Percentiles rank a stretch among this genome's conserved stretches.
These are phyloP conservation scores for Panthera tigris DNA, from an alignment of 2,113 vertebrate genomes.

Conservation along the genomic window DNA sequence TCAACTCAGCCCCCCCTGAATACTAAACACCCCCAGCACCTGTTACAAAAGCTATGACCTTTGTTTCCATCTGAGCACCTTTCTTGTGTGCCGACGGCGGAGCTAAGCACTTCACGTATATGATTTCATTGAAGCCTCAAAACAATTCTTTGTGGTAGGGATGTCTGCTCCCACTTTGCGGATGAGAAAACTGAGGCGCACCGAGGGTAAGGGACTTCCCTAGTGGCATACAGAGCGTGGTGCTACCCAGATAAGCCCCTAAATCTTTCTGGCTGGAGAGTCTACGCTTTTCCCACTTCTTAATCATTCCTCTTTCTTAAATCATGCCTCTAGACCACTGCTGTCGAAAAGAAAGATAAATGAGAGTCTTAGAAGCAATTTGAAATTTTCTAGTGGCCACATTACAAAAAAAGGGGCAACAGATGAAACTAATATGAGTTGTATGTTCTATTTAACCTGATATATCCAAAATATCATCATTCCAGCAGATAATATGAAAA, in stretches of 20 bases:
- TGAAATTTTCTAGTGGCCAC: neutral
- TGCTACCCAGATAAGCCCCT: neutral
- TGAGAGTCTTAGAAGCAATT: fast-evolving
- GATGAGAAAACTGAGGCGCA: neutral
- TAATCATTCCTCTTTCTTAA: neutral
- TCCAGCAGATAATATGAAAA: neutral
- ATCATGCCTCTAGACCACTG: neutral
- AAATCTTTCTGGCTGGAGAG: neutral
- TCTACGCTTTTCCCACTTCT: neutral
- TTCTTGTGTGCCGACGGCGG: neutral
- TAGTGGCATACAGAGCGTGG: neutral
- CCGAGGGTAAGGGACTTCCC: neutral
- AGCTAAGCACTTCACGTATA: neutral
- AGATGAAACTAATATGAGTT: neutral
- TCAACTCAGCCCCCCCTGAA: neutral
- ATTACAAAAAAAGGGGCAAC: neutral
- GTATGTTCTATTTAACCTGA: neutral
- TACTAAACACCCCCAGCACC: neutral
- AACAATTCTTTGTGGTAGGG: neutral
- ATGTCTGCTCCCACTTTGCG: neutral
- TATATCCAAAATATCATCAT: neutral
- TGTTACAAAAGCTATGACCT: neutral
- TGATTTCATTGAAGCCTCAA: neutral
- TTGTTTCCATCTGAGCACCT: neutral
- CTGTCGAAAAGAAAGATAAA: neutral